Conservation (phyloP, 2,888 invertebrate species). For the Pandemis cinnamomeana region DNA sequence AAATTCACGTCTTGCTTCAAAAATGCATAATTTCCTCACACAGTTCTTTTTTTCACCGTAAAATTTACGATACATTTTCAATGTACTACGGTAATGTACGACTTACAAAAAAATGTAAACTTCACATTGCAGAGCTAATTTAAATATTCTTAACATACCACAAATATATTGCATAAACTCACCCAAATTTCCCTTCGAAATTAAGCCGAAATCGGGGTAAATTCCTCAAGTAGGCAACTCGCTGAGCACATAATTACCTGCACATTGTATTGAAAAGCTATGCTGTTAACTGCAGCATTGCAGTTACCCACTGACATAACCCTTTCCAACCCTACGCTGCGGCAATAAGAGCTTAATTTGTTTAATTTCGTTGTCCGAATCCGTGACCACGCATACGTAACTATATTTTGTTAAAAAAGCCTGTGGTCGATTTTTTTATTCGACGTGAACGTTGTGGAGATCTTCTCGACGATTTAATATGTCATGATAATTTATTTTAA, state of each 20-base stretch:
- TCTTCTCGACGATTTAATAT: slow-evolving; percentile 23
- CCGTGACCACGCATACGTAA: slow-evolving; percentile 38
- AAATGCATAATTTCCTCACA: too few relatives aligned
- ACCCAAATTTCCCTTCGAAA: too few relatives aligned
- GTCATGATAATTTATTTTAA: slow-evolving; percentile 10
- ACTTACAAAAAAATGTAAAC: too few relatives aligned
- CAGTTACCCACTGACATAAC: slow-evolving; percentile 17
- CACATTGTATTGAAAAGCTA: slow-evolving; percentile 10
- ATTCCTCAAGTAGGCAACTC: background rate
- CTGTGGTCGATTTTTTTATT: slow-evolving; percentile 33
- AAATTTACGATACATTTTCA: too few relatives aligned
- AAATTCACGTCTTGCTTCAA: too few relatives aligned
- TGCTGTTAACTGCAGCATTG: slow-evolving; percentile 31
- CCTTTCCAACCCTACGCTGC: background rate
- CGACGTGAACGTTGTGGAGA: slow-evolving; percentile 23
- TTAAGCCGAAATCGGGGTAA: background rate
- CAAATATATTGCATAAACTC: too few relatives aligned
- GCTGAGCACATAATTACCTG: background rate
- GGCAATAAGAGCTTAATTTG: background rate
- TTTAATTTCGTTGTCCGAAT: background rate
- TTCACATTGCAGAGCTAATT: too few relatives aligned
- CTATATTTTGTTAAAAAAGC: slow-evolving; percentile 30
- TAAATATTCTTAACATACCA: too few relatives aligned
- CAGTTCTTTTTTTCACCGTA: too few relatives aligned
- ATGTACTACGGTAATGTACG: too few relatives aligned